These are phyloP conservation scores for Diplodus sargus DNA, from an alignment of 2,797 vertebrate species.

Conservation along the genomic window DNA sequence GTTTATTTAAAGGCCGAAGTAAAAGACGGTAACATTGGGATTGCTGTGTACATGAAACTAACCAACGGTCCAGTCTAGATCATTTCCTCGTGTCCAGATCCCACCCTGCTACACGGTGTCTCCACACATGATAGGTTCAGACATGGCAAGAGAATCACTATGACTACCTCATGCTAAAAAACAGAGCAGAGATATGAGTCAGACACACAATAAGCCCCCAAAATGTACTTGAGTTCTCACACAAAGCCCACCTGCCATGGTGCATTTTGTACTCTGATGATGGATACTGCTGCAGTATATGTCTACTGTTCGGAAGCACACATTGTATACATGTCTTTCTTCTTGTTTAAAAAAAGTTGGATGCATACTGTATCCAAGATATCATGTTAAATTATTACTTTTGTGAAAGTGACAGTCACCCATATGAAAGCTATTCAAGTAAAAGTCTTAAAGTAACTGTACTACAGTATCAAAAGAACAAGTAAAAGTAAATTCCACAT, in stretches of 20 bases:
- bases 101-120: constrained; percentile 1
- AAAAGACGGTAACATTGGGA: background rate
- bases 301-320: background rate
- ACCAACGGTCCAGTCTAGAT: background rate
- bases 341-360: background rate
- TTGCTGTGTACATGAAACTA: background rate
- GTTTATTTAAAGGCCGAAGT: background rate
- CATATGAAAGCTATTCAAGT: too few relatives aligned
- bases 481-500: too few relatives aligned
- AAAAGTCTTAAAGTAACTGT: too few relatives aligned
- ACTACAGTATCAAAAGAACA: too few relatives aligned
- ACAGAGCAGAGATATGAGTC: constrained; percentile 17
- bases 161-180: constrained; percentile 19
- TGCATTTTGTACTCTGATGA: background rate
- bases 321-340: background rate
- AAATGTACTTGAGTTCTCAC: background rate
- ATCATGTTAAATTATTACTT: too few relatives aligned
- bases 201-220: background rate
- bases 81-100: background rate
- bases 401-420: too few relatives aligned
- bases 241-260: background rate
- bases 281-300: background rate
- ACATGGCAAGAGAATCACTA: background rate
- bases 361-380: too few relatives aligned
- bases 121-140: background rate